Base-by-base conservation (phyloP, 2,113 vertebrate species). In the Triplophysa dalaica region DNA sequence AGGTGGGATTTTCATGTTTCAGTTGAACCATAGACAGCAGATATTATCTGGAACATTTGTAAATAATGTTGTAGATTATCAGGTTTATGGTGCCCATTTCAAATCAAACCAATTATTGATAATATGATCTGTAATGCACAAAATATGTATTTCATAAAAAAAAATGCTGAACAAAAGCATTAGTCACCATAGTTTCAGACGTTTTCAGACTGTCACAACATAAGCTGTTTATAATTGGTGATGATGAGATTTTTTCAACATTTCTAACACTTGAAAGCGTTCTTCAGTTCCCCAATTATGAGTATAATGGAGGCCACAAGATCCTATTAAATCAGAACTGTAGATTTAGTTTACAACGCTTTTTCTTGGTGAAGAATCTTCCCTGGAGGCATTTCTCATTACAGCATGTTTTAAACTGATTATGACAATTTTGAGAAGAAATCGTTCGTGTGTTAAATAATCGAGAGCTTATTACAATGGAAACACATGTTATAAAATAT, bases 381-480 rank as follows among this genome's bases (percentile, higher is more conserved):
- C 52, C 26, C 69, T 58, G 11, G 26, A 38, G 69, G 11, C 26
- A 58, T 72, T 56, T 60, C 54, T 60, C 12, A 60, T 60, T 60
- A 73, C 52, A 16, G 70, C 19, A 10, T 16, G n/a, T 60, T 41
- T 58, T 41, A 16, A 73, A 17, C 29, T 73, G 29, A 43, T 43
- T 60, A 60, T 21, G 70, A 73, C n/a, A 4, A 73, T 60, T 73
- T 73, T 17, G 19, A 52, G n/a, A 73, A n/a, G 19, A 73, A 70
- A 72, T 72, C 41, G 38, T 43, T 41, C 33, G 21, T 58, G 12
- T 52, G 21, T 12, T 56, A 56, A 72, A 21, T 60, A 73, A 73
- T 60, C 11, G 7, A 58, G 29, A 26, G 21, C 54, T 58, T 60
- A 17, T 43, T 17, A 73, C 22, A 12, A 1, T 22, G 13, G n/a